Evolutionary conservation across 2,888 invertebrate genomes (phyloP).

Genomic region (Yponomeuta malinellus): DNA sequence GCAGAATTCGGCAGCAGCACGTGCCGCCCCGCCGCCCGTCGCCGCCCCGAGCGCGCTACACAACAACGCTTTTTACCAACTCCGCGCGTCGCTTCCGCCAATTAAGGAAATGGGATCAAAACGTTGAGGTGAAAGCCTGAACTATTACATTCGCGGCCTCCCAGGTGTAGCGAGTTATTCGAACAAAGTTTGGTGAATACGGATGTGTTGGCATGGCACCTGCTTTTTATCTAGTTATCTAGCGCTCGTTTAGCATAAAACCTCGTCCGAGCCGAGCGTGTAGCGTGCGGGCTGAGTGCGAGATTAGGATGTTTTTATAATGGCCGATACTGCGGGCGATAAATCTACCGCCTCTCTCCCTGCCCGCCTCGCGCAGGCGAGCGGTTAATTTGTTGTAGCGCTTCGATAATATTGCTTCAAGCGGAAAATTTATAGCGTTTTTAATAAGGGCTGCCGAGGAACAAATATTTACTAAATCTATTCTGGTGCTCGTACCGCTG

Average conservation of each 20-base stretch:
- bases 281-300: too few species aligned
- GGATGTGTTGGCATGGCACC: too few species aligned
- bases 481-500: too few species aligned
- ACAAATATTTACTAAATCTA: background rate
- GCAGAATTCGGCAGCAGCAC: too few species aligned
- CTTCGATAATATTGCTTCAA: constrained; percentile 3
- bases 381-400: constrained; percentile 6
- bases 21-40: too few species aligned
- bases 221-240: too few species aligned
- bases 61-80: background rate
- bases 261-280: too few species aligned
- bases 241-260: too few species aligned
- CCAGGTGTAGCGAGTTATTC: too few species aligned
- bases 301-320: background rate
- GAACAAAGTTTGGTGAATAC: too few species aligned
- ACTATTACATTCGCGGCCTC: too few species aligned
- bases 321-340: constrained; percentile 3
- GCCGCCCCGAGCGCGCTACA: background rate
- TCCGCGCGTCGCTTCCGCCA: background rate
- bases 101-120: constrained; percentile 3
- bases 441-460: background rate
- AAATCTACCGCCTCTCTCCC: background rate
- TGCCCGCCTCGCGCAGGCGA: background rate
- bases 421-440: constrained; percentile 3
- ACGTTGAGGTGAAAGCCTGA: background rate